Percentiles rank a stretch among this genome's conserved stretches.
These are phyloP conservation scores for Sisyra terminalis DNA, from an alignment of 2,888 invertebrate species.

Conservation along the genomic window DNA sequence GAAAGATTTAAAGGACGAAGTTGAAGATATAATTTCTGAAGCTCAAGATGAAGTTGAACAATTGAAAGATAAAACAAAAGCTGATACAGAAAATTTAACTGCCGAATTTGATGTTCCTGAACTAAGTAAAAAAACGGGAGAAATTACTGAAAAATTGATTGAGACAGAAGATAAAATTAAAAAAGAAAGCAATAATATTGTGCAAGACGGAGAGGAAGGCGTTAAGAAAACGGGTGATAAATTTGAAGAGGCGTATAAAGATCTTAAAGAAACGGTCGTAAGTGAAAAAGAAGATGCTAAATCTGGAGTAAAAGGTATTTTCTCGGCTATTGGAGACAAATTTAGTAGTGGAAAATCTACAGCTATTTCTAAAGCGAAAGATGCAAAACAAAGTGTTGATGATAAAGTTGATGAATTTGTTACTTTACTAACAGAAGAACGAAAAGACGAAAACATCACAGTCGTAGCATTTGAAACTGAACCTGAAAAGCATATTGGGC, in stretches of 20 bases:
- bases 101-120: neutral
- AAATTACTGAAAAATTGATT: neutral
- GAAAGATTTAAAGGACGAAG: too few relatives aligned
- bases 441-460: neutral
- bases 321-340: conserved; percentile 3
- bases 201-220: neutral
- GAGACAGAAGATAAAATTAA: conserved; percentile 6
- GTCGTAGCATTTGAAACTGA: neutral
- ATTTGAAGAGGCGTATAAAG: neutral
- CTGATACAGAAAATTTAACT: conserved; percentile 10
- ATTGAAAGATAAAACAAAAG: conserved; percentile 1
- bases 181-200: conserved; percentile 8
- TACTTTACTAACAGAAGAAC: neutral
- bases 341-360: neutral
- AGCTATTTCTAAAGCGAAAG: neutral
- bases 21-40: too few relatives aligned
- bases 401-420: neutral
- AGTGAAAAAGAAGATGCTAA: neutral
- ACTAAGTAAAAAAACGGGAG: neutral
- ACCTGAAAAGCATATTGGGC: neutral
- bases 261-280: conserved; percentile 5
- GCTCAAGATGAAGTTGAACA: neutral
- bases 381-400: neutral
- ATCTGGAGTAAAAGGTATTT: conserved; percentile 3
- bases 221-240: neutral